These are phyloP conservation scores for Drosophila conformis DNA, from an alignment of 2,888 invertebrate species.

Conservation along the genomic window DNA sequence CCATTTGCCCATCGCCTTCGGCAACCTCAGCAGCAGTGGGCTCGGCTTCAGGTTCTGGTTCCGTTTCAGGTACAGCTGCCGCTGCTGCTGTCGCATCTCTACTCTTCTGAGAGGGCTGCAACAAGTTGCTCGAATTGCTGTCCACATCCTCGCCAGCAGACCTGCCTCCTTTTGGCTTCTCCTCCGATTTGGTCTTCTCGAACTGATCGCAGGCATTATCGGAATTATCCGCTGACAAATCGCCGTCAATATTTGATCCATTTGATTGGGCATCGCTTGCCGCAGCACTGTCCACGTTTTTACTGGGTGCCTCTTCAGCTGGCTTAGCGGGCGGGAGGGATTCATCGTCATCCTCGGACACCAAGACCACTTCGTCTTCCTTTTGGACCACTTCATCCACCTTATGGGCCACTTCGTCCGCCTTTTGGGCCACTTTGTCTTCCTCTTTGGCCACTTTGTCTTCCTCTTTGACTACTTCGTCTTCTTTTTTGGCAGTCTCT, in stretches of 20 bases:
- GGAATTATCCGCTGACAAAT: slow-evolving; percentile 74
- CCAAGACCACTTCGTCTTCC: slow-evolving; percentile 62
- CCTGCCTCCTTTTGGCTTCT: slow-evolving; percentile 29
- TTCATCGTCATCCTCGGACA: slow-evolving; percentile 74
- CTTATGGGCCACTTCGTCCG: neutral
- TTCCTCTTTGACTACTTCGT: neutral
- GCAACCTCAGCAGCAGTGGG: slow-evolving; percentile 6
- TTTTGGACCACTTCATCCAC: slow-evolving; percentile 27
- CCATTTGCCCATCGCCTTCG: slow-evolving; percentile 18
- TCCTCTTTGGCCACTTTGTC: neutral
- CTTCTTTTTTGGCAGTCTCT: slow-evolving; percentile 28
- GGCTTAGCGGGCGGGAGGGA: slow-evolving; percentile 7
- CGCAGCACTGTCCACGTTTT: neutral
- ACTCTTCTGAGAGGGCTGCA: slow-evolving; percentile 68
- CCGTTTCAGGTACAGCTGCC: slow-evolving; percentile 21
- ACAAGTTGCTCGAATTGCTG: slow-evolving; percentile 80
- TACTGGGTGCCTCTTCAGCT: slow-evolving; percentile 3
- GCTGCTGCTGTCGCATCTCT: slow-evolving; percentile 38
- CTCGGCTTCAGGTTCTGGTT: slow-evolving; percentile 21
- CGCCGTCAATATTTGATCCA: neutral
- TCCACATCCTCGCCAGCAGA: slow-evolving; percentile 61
- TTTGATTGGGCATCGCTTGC: slow-evolving; percentile 9
- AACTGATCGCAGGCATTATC: slow-evolving; percentile 83
- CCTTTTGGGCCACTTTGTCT: neutral
- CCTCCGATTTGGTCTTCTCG: slow-evolving; percentile 53